These are phyloP conservation scores for Eulemur rufifrons DNA, from an alignment of 2,113 vertebrate species.

Conservation along the genomic window DNA sequence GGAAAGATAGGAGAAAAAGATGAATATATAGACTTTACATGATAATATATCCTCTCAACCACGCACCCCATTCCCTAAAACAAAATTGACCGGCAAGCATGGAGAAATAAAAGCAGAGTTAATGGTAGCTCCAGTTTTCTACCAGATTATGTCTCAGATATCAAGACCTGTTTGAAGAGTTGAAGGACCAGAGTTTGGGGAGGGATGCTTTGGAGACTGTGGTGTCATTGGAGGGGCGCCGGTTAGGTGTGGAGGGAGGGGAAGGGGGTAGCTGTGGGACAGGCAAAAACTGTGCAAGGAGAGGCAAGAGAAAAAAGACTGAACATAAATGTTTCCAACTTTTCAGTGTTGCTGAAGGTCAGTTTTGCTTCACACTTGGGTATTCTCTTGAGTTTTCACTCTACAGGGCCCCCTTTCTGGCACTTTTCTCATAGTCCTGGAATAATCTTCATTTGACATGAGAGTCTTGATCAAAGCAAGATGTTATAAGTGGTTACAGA, in stretches of 20 bases:
- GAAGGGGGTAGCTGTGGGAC: not conserved
- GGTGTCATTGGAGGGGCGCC: not conserved
- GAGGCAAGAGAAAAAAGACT: not conserved
- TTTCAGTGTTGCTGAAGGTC: not conserved
- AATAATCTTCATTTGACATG: not conserved
- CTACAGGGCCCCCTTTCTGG: not conserved
- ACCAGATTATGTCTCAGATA: not conserved
- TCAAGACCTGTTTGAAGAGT: not conserved
- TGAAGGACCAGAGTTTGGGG: not conserved
- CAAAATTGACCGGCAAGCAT: fast-evolving
- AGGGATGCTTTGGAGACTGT: not conserved
- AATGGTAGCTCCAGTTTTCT: not conserved
- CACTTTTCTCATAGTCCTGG: not conserved
- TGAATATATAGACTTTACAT: not conserved
- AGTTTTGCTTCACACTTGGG: not conserved
- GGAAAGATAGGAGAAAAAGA: not conserved
- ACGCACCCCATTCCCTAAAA: not conserved
- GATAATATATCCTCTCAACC: not conserved
- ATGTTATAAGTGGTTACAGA: not conserved
- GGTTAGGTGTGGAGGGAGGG: too few species aligned
- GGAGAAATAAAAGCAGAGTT: not conserved
- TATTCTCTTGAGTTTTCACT: not conserved
- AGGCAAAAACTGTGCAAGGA: too few species aligned
- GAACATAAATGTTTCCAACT: fast-evolving
- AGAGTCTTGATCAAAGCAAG: not conserved